Conservation (phyloP, 1,140 invertebrate genomes). For the Euura saliciscinereae region DNA sequence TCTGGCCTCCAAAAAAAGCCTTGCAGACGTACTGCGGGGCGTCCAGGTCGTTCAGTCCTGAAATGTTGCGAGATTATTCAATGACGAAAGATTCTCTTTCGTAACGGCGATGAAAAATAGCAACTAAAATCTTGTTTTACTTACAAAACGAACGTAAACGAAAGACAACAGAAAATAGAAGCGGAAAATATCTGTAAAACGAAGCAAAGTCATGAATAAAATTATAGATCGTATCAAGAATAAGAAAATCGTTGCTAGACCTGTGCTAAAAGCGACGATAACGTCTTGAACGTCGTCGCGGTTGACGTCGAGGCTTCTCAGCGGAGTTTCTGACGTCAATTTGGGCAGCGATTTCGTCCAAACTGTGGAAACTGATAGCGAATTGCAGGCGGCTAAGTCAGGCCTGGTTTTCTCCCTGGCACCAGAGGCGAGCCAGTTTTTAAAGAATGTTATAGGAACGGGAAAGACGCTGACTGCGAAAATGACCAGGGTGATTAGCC, state of each 20-base stretch:
- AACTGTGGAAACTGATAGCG: slow-evolving; percentile 69
- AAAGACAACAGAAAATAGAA: slow-evolving; percentile 19
- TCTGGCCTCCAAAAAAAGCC: slow-evolving; percentile 68
- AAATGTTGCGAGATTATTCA: slow-evolving; percentile 11
- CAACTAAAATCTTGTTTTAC: neutral
- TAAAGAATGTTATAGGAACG: slow-evolving; percentile 64
- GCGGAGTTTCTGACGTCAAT: slow-evolving; percentile 76
- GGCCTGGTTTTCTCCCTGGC: slow-evolving; percentile 28
- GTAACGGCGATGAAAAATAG: no score
- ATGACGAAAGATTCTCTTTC: neutral
- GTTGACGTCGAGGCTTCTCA: slow-evolving; percentile 77
- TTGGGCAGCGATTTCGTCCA: slow-evolving; percentile 78
- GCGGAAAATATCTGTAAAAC: slow-evolving; percentile 31
- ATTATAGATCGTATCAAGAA: no score
- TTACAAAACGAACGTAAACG: neutral
- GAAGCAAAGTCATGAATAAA: slow-evolving; percentile 15
- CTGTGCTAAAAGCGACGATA: slow-evolving; percentile 81
- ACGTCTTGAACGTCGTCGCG: slow-evolving; percentile 76
- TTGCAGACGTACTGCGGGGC: slow-evolving; percentile 63
- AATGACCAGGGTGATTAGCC: slow-evolving; percentile 67
- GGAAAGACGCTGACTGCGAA: slow-evolving; percentile 72
- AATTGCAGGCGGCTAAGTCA: slow-evolving; percentile 70
- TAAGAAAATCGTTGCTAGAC: slow-evolving; percentile 50
- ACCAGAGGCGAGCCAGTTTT: slow-evolving; percentile 60
- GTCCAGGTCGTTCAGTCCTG: slow-evolving; percentile 48